These are phyloP conservation scores for Teinopalpus imperialis DNA, from an alignment of 2,888 invertebrate species.

Conservation along the genomic window DNA sequence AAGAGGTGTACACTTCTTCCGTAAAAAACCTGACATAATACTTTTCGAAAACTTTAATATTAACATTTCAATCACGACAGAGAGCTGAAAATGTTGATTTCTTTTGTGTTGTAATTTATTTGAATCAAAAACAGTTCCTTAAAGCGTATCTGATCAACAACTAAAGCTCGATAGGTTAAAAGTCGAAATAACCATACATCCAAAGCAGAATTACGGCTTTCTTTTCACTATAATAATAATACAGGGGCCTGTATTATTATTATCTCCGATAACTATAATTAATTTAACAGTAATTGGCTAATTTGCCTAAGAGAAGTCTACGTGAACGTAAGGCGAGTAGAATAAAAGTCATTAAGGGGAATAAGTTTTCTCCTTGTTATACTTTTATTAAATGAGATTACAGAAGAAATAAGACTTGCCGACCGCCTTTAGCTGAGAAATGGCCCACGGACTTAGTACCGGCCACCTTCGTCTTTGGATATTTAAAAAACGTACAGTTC, in stretches of 20 bases:
- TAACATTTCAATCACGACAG: too few relatives aligned
- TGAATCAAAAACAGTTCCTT: too few relatives aligned
- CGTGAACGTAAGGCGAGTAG: neutral
- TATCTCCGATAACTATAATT: conserved; percentile 14
- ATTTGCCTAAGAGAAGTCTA: conserved; percentile 10
- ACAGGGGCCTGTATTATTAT: too few relatives aligned
- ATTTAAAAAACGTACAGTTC: neutral
- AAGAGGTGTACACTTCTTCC: too few relatives aligned
- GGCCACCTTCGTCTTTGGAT: neutral
- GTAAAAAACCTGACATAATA: too few relatives aligned
- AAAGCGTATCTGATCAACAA: too few relatives aligned
- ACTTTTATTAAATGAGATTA: conserved; percentile 18
- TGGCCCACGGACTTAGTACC: conserved; percentile 1
- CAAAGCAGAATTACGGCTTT: conserved; percentile 8
- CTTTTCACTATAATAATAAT: too few relatives aligned
- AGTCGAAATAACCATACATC: conserved; percentile 13
- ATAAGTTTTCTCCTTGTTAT: conserved; percentile 13
- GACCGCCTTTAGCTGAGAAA: neutral
- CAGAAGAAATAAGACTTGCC: conserved; percentile 6
- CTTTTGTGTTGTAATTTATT: too few relatives aligned
- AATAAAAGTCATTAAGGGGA: conserved; percentile 13
- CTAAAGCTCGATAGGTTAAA: conserved; percentile 10
- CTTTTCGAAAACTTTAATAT: too few relatives aligned
- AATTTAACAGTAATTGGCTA: conserved; percentile 23
- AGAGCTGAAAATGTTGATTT: too few relatives aligned